Conservation (phyloP, 2,888 invertebrate species). For the Diaprepes abbreviatus region DNA sequence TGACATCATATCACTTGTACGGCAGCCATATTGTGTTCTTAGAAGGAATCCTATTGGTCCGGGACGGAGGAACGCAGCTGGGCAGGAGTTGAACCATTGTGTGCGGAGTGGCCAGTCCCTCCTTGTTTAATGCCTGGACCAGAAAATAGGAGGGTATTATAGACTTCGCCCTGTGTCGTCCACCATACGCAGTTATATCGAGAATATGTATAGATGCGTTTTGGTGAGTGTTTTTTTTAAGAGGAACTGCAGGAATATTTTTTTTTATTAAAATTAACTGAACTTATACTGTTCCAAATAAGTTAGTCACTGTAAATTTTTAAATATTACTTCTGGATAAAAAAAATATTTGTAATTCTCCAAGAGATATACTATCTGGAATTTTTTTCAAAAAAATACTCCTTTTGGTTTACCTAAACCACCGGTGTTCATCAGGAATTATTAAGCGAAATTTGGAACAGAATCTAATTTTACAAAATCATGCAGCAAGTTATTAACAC, state of each 20-base stretch:
- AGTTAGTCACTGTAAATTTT: too few species aligned
- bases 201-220: not conserved
- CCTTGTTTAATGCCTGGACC: constrained; percentile 61
- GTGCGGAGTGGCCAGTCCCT: constrained; percentile 59
- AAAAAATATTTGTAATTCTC: too few species aligned
- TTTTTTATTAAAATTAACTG: too few species aligned
- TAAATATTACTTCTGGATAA: too few species aligned
- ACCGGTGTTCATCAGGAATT: too few species aligned
- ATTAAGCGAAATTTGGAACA: too few species aligned
- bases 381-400: not conserved
- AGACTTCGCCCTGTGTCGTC: constrained; percentile 34
- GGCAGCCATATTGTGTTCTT: constrained; percentile 14
- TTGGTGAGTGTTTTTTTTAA: not conserved
- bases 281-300: too few species aligned
- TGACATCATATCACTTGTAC: constrained; percentile 20
- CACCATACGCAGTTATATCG: constrained; percentile 41
- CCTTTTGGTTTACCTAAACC: too few species aligned
- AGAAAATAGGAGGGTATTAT: constrained; percentile 56
- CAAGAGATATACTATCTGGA: too few species aligned
- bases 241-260: not conserved
- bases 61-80: constrained; percentile 18
- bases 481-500: too few species aligned
- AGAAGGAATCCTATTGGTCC: constrained; percentile 17
- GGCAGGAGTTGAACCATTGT: constrained; percentile 40
- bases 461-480: too few species aligned